These are phyloP conservation scores for Himantopus leucocephalus DNA, from an alignment of 2,113 vertebrate species.

Conservation along the genomic window DNA sequence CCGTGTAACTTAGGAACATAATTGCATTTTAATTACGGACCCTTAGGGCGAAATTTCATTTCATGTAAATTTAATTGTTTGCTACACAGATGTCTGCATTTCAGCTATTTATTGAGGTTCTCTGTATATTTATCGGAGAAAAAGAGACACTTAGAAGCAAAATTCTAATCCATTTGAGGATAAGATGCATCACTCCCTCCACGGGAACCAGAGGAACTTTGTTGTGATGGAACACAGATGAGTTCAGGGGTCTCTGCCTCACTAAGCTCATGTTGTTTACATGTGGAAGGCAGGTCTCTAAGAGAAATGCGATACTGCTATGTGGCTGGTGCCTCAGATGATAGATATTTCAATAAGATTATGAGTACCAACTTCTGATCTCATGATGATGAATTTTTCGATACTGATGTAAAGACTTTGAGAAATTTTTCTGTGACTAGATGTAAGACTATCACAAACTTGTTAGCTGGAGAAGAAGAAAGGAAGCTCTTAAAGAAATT, in stretches of 20 bases:
- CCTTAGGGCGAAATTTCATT: background rate
- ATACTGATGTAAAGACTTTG: background rate
- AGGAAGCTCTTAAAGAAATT: background rate
- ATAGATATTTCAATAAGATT: background rate
- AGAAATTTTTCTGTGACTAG: background rate
- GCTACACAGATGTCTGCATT: background rate
- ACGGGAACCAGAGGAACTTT: background rate
- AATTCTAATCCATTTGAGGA: background rate
- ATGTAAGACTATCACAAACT: background rate
- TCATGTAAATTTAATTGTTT: slow-evolving; percentile 43
- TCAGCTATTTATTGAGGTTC: background rate
- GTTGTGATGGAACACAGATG: background rate
- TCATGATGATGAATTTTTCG: background rate
- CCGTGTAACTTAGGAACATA: background rate
- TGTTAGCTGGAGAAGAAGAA: background rate
- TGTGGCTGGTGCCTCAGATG: background rate
- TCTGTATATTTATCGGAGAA: background rate
- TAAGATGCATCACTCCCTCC: background rate
- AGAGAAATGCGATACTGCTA: background rate
- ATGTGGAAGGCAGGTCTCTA: background rate
- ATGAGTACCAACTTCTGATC: background rate
- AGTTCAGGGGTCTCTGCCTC: background rate
- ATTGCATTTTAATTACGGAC: slow-evolving; percentile 25
- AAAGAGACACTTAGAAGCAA: background rate
- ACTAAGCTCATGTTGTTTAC: background rate